Conservation (phyloP, 2,888 invertebrate species). For the Brachyopa scutellaris region DNA sequence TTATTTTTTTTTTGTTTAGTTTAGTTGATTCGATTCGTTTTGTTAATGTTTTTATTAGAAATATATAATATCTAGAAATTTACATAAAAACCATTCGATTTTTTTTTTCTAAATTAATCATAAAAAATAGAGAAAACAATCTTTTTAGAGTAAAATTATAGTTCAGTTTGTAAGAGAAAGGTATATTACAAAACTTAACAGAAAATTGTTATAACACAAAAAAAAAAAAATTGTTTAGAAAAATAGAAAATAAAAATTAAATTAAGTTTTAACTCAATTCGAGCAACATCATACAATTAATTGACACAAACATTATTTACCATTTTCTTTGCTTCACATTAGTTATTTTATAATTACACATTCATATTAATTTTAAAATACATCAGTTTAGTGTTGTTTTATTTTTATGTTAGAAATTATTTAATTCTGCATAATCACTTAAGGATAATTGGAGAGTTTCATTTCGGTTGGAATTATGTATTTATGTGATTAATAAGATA, state of each 20-base stretch:
- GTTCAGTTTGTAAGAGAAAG: conserved; percentile 18
- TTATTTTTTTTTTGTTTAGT: conserved; percentile 14
- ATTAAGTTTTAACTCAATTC: conserved; percentile 5
- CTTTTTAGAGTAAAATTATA: background rate
- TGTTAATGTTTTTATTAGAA: conserved; percentile 33
- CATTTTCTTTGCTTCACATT: conserved; percentile 23
- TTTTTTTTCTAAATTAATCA: conserved; percentile 16
- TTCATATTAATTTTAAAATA: conserved; percentile 57
- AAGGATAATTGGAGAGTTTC: conserved; percentile 17
- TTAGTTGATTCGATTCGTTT: conserved; percentile 52
- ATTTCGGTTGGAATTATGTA: no score
- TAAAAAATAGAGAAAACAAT: background rate
- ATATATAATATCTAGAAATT: conserved; percentile 66
- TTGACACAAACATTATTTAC: conserved; percentile 58
- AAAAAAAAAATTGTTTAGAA: background rate
- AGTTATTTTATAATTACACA: conserved; percentile 59
- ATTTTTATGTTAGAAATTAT: conserved; percentile 14
- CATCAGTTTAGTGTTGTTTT: conserved; percentile 20
- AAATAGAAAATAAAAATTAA: conserved; percentile 4
- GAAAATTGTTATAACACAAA: background rate
- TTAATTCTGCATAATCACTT: conserved; percentile 11
- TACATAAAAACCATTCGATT: conserved; percentile 42
- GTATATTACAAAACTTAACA: conserved; percentile 43
- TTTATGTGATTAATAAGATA: no score
- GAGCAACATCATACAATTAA: conserved; percentile 47